Evolutionary conservation across 2,888 invertebrate species (phyloP).

Genomic region (Pogonocherus hispidulus): DNA sequence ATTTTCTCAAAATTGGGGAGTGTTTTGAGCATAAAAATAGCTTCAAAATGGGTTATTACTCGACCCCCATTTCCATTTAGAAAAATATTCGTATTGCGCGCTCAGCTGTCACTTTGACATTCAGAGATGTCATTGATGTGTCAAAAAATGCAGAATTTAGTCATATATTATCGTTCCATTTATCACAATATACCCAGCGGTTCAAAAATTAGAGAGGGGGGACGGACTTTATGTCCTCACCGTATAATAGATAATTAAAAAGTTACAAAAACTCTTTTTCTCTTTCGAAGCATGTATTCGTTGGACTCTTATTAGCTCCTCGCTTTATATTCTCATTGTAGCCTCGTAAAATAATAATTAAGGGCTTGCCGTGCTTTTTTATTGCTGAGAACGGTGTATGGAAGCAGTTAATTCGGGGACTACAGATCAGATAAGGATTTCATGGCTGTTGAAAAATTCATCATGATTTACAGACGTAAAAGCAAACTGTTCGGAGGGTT

Average conservation of each 20-base stretch:
- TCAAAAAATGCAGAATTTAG: too few relatives aligned
- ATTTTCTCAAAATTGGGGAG: too few relatives aligned
- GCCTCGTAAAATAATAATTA: conserved; percentile 24
- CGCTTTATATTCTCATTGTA: conserved; percentile 1
- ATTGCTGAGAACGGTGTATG: conserved; percentile 8
- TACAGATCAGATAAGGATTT: conserved; percentile 14
- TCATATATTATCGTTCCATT: too few relatives aligned
- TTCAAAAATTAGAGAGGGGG: too few relatives aligned
- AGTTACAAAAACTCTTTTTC: background rate
- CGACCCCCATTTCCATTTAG: too few relatives aligned
- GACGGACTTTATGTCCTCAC: too few relatives aligned
- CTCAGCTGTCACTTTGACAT: too few relatives aligned
- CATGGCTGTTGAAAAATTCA: conserved; percentile 17
- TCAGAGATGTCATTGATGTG: too few relatives aligned
- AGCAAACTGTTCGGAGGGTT: background rate
- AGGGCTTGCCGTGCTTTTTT: conserved; percentile 20
- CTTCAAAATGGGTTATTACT: too few relatives aligned
- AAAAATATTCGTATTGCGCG: too few relatives aligned
- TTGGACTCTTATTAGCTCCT: background rate
- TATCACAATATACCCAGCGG: too few relatives aligned
- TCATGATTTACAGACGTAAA: conserved; percentile 11
- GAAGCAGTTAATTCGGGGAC: conserved; percentile 14
- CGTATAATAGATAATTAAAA: background rate
- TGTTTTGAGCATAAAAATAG: too few relatives aligned
- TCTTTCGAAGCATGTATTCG: background rate